Evolutionary conservation across 2,888 invertebrate species (phyloP).

Genomic region (Parnassius mnemosyne): DNA sequence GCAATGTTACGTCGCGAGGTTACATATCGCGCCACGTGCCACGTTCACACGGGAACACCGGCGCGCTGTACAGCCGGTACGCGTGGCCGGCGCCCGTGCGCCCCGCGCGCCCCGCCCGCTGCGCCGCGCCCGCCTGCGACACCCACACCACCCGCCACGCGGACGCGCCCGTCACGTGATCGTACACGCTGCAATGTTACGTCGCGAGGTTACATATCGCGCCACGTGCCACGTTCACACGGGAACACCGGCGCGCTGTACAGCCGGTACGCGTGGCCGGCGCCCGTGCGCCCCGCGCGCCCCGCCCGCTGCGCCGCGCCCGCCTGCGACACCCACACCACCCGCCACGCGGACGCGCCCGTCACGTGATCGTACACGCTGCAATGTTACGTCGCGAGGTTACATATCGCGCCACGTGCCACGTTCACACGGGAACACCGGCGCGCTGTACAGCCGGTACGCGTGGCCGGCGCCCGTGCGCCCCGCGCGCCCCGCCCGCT

Average conservation of each 20-base stretch:
- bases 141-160: conserved; percentile 94
- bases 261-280: conserved; percentile 95
- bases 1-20: neutral
- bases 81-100: conserved; percentile 95
- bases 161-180: conserved; percentile 94
- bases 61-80: conserved; percentile 93
- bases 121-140: conserved; percentile 96
- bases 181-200: conserved; percentile 84
- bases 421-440: conserved; percentile 95
- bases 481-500: conserved; percentile 92
- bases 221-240: conserved; percentile 86
- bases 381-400: neutral
- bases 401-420: conserved; percentile 60
- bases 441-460: conserved; percentile 93
- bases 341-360: conserved; percentile 93
- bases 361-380: conserved; percentile 95
- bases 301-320: conserved; percentile 92
- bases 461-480: conserved; percentile 95
- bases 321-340: conserved; percentile 96
- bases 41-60: conserved; percentile 95
- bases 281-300: conserved; percentile 92
- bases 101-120: conserved; percentile 91
- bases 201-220: too few species aligned
- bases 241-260: conserved; percentile 97
- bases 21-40: conserved; percentile 60